Evolutionary conservation across 2,113 vertebrate genomes (phyloP), one percentile per base, ranked within the genome.

Genomic region (Scopus umbretta): DNA sequence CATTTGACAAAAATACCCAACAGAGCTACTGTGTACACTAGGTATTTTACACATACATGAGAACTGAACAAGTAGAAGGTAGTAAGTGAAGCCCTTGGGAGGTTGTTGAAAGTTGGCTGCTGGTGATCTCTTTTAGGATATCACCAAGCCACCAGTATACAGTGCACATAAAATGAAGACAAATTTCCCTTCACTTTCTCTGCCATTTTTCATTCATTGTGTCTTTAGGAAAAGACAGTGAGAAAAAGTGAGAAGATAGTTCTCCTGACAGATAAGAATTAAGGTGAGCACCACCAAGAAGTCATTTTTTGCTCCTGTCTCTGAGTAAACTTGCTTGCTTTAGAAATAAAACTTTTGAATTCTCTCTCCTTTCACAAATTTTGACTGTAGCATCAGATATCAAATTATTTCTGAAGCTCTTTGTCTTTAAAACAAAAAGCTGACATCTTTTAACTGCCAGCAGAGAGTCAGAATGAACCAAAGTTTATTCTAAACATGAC

Each of bases 261-360:
- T 94, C 66, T 80, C 26, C 75, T 85, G 95, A 94, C 87, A 95
- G 76, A 84, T 83, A 86, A 81, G 84, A 71, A 97, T 96, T 85
- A 80, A 75, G 70, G 55, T 53, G 45, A 78, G 9, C 26, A 55
- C 58, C 58, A 74, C 32, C 25, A 92, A n/a, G 58, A 50, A 87
- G 40, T 34, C 21, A 50, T 32, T 86, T 75, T 88, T 94, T 76
- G 15, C 68, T 82, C 49, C 79, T 3, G 12, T 50, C 34, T 56
- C 56, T 17, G 26, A 70, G 43, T 67, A 52, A 63, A 42, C 13
- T 45, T 68, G 15, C 36, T 56, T 58, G 10, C 23, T 89, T 86
- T 67, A 23, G 11, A 75, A 36, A 26, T 34, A 21, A 67, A 58
- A 53, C 8, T 22, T 67, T 19, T 43, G 21, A 23, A 21, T 92